Evolutionary conservation across 2,888 invertebrate species (phyloP).

Genomic region (Eremobia ochroleuca): DNA sequence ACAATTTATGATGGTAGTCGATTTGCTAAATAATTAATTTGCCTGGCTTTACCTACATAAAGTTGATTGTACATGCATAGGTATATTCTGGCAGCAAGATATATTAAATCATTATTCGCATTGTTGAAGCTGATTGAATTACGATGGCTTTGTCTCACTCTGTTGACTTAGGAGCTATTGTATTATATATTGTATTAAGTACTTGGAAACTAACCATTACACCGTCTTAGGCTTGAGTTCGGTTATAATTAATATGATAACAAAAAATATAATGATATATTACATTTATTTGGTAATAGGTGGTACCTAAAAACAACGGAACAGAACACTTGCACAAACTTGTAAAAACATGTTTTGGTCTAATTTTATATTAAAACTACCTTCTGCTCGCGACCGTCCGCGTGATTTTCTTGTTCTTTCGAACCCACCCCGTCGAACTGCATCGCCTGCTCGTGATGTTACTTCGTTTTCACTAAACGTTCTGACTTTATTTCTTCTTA

Average conservation of each 20-base stretch:
- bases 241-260: not conserved
- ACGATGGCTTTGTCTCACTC: constrained; percentile 20
- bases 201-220: not conserved
- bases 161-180: constrained; percentile 24
- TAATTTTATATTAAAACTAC: not conserved
- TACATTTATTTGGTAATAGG: not conserved
- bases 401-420: no score
- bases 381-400: no score
- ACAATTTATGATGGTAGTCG: not conserved
- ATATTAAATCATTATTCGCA: constrained; percentile 25
- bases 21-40: not conserved
- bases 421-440: no score
- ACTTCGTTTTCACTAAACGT: no score
- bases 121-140: constrained; percentile 48
- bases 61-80: not conserved
- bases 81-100: not conserved
- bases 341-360: not conserved
- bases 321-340: not conserved
- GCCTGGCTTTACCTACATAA: not conserved
- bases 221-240: not conserved
- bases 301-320: not conserved
- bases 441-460: no score
- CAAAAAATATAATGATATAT: not conserved
- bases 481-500: no score
- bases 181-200: constrained; percentile 2